Conservation (phyloP, 2,113 vertebrate genomes). For the Ctenodactylus gundi region DNA sequence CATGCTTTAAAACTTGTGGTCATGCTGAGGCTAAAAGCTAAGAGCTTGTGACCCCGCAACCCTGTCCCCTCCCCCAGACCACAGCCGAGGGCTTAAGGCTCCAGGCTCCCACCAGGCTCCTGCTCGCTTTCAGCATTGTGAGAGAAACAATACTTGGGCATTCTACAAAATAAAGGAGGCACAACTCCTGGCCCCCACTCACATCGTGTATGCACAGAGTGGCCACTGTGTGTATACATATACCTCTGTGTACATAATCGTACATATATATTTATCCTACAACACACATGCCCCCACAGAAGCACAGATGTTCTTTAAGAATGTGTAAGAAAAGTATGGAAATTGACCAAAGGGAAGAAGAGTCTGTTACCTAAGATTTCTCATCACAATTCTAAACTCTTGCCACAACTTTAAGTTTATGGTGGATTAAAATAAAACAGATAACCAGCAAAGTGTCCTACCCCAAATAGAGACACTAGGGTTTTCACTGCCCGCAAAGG, state of each 20-base stretch:
- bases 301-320: slow-evolving; percentile 36
- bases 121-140: slow-evolving; percentile 69
- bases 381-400: slow-evolving; percentile 26
- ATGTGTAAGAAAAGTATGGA: slow-evolving; percentile 1
- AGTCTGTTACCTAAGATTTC: slow-evolving; percentile 15
- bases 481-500: slow-evolving; percentile 25
- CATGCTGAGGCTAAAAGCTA: slow-evolving; percentile 87
- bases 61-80: slow-evolving; percentile 69
- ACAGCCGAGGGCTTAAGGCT: slow-evolving; percentile 74
- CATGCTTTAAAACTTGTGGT: slow-evolving; percentile 83
- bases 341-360: slow-evolving; percentile 29
- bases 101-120: slow-evolving; percentile 75
- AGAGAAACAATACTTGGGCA: slow-evolving; percentile 72
- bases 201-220: slow-evolving; percentile 30
- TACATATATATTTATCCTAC: neutral
- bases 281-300: slow-evolving; percentile 2
- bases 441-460: neutral
- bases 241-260: neutral
- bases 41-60: slow-evolving; percentile 88
- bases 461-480: slow-evolving; percentile 14
- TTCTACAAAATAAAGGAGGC: slow-evolving; percentile 64
- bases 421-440: neutral
- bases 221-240: neutral
- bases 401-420: slow-evolving; percentile 47
- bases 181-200: slow-evolving; percentile 23